Conservation (phyloP, 2,888 invertebrate species). For the Habroteleia sp. region DNA sequence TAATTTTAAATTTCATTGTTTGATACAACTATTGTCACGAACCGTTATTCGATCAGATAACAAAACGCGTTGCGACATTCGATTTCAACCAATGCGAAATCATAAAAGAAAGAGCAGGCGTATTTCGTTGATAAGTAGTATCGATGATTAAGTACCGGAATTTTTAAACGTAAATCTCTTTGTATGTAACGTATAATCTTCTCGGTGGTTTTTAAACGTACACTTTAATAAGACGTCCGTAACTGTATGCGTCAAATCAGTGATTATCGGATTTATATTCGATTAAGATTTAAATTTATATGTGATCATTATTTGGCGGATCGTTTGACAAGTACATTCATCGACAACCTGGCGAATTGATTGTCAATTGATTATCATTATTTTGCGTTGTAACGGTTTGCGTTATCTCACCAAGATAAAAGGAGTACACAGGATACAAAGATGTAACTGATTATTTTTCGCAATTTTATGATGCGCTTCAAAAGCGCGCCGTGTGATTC, state of each 20-base stretch:
- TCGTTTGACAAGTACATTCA: slow-evolving; percentile 34
- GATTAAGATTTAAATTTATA: slow-evolving; percentile 46
- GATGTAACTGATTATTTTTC: slow-evolving; percentile 39
- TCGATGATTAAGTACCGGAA: slow-evolving; percentile 29
- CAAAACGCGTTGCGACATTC: slow-evolving; percentile 18
- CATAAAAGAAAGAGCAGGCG: slow-evolving; percentile 10
- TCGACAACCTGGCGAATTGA: slow-evolving; percentile 23
- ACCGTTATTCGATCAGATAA: background rate
- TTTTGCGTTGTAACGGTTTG: slow-evolving; percentile 28
- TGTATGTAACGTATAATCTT: slow-evolving; percentile 59
- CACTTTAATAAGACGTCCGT: slow-evolving; percentile 48
- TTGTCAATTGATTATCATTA: slow-evolving; percentile 35
- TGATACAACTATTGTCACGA: slow-evolving; percentile 14
- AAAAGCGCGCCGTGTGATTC: slow-evolving; percentile 49
- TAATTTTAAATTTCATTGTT: slow-evolving; percentile 10
- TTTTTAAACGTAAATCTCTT: slow-evolving; percentile 60
- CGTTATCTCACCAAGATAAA: slow-evolving; percentile 16
- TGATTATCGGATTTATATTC: slow-evolving; percentile 51
- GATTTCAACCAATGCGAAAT: slow-evolving; percentile 14
- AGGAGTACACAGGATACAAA: slow-evolving; percentile 10
- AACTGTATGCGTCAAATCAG: slow-evolving; percentile 47
- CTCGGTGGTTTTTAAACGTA: slow-evolving; percentile 60
- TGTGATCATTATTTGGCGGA: slow-evolving; percentile 44
- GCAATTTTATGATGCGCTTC: slow-evolving; percentile 43
- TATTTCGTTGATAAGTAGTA: slow-evolving; percentile 41